Conservation (phyloP, 2,797 vertebrate genomes). For the Cossypha niveicapilla region DNA sequence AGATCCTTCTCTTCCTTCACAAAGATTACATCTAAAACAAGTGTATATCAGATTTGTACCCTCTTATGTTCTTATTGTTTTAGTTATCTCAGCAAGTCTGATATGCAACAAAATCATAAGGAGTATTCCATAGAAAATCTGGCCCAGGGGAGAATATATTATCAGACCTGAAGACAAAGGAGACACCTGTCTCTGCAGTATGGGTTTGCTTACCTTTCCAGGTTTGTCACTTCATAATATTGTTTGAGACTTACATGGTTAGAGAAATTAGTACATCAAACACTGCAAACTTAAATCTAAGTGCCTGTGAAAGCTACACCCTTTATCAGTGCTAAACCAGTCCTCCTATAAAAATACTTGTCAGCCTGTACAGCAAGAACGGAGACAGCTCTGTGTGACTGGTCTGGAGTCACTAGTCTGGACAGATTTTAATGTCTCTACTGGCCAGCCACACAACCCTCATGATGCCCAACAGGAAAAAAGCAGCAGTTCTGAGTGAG, state of each 20-base stretch:
- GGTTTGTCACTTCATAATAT: background rate
- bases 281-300: background rate
- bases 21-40: background rate
- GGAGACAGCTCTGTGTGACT: accelerated
- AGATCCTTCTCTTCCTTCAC: background rate
- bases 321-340: background rate
- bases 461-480: accelerated
- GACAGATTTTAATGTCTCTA: background rate
- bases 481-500: accelerated
- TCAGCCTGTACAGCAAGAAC: background rate
- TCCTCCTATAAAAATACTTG: background rate
- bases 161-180: background rate
- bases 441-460: background rate
- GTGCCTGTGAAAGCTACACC: background rate
- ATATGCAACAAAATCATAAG: background rate
- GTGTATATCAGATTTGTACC: background rate
- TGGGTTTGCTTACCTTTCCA: background rate
- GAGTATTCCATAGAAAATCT: background rate
- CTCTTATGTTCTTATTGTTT: background rate
- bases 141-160: background rate
- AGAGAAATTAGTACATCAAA: background rate
- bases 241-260: background rate
- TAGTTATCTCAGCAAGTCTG: background rate
- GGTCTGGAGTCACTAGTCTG: background rate
- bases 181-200: background rate